Percentiles rank a stretch among this genome's conserved stretches.
Conservation (phyloP, 2,797 vertebrate genomes). For the Ceryle rudis region DNA sequence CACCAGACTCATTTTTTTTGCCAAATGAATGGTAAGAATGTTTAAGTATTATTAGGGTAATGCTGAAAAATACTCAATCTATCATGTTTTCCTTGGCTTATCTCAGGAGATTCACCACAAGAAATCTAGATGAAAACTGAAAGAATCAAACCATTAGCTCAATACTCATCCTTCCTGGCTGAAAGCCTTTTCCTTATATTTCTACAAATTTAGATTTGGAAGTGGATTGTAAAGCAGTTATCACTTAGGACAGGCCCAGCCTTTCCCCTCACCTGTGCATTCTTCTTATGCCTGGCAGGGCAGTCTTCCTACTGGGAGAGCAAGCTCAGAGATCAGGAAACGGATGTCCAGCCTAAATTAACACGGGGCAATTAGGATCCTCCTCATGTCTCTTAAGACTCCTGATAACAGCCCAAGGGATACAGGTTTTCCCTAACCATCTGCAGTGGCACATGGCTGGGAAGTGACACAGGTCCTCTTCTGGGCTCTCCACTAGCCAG, state of each 20-base stretch:
- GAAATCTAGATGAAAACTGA: neutral
- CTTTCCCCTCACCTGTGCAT: neutral
- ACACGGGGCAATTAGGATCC: neutral
- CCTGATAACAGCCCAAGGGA: neutral
- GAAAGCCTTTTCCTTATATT: neutral
- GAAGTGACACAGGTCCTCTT: neutral
- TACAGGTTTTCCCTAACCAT: neutral
- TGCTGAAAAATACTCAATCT: neutral
- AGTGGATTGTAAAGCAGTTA: neutral
- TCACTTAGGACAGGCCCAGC: neutral
- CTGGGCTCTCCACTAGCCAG: neutral
- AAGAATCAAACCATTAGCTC: neutral
- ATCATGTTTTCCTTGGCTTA: neutral
- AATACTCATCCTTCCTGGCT: neutral
- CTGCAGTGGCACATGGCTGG: neutral
- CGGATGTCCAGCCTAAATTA: conserved; percentile 36
- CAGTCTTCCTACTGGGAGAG: neutral
- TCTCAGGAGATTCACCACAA: neutral
- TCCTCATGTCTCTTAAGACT: neutral
- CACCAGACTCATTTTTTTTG: neutral
- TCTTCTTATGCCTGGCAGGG: neutral
- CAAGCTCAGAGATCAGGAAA: conserved; percentile 10
- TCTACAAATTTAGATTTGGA: neutral
- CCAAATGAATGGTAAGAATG: neutral
- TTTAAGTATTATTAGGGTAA: neutral